A percentile compares a stretch with the other conserved stretches of the same genome.
Conservation (phyloP, 2,113 vertebrate genomes). For the Nannobrachium achirus region DNA sequence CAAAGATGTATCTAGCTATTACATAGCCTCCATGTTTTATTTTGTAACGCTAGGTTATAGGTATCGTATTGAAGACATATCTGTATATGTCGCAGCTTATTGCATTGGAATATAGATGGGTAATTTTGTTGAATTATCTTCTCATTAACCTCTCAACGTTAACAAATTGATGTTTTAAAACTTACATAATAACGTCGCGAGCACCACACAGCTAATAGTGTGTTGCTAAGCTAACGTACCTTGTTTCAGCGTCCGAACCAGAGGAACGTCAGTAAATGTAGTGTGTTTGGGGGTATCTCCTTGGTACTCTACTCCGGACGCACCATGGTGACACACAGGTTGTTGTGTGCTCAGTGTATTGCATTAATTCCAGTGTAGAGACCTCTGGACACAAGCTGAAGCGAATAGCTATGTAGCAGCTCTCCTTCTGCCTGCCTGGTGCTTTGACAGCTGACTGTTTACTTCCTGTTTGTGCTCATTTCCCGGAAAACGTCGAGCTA, state of each 20-base stretch:
- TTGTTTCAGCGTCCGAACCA: constrained; percentile 65
- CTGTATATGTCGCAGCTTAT: too few relatives aligned
- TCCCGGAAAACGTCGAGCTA: constrained; percentile 14
- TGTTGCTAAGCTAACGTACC: constrained; percentile 67
- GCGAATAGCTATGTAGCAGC: neutral
- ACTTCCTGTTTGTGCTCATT: constrained; percentile 64
- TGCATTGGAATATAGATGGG: neutral
- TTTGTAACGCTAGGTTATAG: too few relatives aligned
- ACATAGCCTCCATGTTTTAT: neutral
- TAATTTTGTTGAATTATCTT: neutral
- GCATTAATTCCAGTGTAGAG: constrained; percentile 45
- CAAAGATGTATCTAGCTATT: neutral
- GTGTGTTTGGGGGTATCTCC: neutral
- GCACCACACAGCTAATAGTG: constrained; percentile 10
- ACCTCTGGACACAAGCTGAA: constrained; percentile 5
- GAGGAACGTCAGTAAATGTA: constrained; percentile 58
- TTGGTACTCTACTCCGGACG: constrained; percentile 54
- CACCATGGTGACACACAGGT: constrained; percentile 49
- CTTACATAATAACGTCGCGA: neutral
- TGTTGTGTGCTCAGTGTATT: constrained; percentile 22
- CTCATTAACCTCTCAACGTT: too few relatives aligned
- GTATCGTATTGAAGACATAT: too few relatives aligned
- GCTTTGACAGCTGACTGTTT: constrained; percentile 61
- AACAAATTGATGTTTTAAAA: neutral
- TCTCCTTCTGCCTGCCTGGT: neutral